Conservation (phyloP, 2,888 invertebrate genomes). For the Cactoblastis cactorum region DNA sequence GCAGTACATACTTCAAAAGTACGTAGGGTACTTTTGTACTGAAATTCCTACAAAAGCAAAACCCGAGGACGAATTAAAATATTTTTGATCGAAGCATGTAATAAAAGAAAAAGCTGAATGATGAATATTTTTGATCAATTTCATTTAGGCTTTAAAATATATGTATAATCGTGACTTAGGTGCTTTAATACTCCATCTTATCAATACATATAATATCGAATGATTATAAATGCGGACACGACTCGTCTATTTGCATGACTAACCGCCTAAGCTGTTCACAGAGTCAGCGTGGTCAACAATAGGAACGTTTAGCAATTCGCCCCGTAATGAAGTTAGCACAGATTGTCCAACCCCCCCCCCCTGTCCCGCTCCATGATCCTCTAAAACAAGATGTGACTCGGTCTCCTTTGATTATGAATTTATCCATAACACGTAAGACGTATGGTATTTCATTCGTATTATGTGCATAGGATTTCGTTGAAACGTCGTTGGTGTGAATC, state of each 20-base stretch:
- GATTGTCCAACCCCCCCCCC: constrained; percentile 58
- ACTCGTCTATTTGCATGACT: constrained; percentile 69
- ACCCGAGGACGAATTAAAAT: too few species aligned
- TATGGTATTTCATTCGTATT: neutral
- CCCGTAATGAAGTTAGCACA: constrained; percentile 73
- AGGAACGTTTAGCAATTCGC: constrained; percentile 71
- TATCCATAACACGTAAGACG: constrained; percentile 18
- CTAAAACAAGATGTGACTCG: constrained; percentile 34
- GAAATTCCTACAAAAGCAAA: too few species aligned
- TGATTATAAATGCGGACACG: constrained; percentile 21
- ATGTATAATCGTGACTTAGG: too few species aligned
- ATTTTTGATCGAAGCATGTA: too few species aligned
- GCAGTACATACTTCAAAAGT: too few species aligned
- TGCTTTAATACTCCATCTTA: too few species aligned
- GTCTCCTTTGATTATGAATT: constrained; percentile 32
- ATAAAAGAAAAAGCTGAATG: too few species aligned
- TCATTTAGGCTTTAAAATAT: neutral
- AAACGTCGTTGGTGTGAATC: neutral
- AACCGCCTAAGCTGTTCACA: constrained; percentile 51
- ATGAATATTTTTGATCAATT: too few species aligned
- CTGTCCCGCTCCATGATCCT: constrained; percentile 46
- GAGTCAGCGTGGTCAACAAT: constrained; percentile 64
- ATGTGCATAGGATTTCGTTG: neutral
- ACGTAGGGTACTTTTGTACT: too few species aligned
- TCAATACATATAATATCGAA: too few species aligned